A percentile compares a stretch with the other conserved stretches of the same genome.
Conservation (phyloP, 2,113 vertebrate genomes). For the Rhegmatorhina hoffmannsi region DNA sequence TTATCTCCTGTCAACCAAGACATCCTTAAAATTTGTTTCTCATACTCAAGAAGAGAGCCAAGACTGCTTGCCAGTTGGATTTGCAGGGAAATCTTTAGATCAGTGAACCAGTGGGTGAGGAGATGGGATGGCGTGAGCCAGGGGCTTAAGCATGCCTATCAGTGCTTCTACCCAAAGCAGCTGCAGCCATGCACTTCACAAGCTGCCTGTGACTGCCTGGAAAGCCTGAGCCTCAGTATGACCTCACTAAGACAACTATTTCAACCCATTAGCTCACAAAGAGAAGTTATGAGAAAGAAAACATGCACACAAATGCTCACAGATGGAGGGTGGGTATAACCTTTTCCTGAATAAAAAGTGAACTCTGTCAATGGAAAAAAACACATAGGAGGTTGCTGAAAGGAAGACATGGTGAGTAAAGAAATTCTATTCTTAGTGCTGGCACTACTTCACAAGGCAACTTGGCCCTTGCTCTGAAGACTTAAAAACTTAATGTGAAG, state of each 20-base stretch:
- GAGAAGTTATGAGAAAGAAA: constrained; percentile 34
- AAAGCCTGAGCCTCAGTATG: constrained; percentile 34
- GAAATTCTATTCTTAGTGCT: constrained; percentile 12
- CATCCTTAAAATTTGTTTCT: background rate
- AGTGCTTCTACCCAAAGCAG: constrained; percentile 12
- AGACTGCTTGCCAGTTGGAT: background rate
- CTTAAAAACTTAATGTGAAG: background rate
- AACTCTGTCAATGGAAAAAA: constrained; percentile 22
- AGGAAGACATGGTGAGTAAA: background rate
- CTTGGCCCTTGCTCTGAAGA: constrained; percentile 6
- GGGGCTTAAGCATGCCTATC: background rate
- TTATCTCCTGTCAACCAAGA: background rate
- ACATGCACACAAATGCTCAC: background rate
- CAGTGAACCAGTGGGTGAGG: background rate
- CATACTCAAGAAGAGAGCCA: background rate
- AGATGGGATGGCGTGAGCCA: background rate
- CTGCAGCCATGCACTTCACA: background rate
- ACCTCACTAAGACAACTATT: constrained; percentile 23
- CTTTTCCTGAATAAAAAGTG: background rate
- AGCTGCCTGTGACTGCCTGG: background rate
- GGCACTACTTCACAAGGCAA: constrained; percentile 16
- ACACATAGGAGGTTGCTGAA: background rate
- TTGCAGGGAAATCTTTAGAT: constrained; percentile 21
- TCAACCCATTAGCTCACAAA: background rate
- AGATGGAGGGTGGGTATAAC: background rate